Base-by-base conservation (phyloP, 1,140 invertebrate genomes). In the Portunus trituberculatus region DNA sequence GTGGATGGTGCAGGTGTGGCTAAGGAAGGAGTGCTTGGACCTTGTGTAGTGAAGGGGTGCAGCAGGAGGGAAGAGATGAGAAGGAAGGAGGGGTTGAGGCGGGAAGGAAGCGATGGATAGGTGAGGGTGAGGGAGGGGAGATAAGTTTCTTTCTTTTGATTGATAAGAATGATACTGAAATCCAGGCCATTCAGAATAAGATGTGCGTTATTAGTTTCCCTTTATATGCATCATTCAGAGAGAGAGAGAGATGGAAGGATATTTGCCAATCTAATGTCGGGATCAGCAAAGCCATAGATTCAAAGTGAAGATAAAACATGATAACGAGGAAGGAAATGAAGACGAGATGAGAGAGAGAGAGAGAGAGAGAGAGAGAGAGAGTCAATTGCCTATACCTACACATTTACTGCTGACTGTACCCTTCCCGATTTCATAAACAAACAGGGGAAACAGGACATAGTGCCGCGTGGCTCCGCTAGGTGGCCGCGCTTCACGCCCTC, bases 301-400 rank as follows among this genome's bases (percentile, higher is more conserved):
- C 20, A 39, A 32, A 25, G n/a, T n/a, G 20, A 25, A 76, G 67
- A 76, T n/a, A 76, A 76, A n/a, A 76, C 67, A 76, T n/a, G n/a
- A 25, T 88, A 48, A 88, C 8, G 16, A 88, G 6, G 31, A 25
- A 39, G 31, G 20, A 39, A 39, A 87, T 87, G 84, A 29, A 20
- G 86, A 31, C 39, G 39, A 39, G 39, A 39, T 39, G 39, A 90
- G 32, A 90, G 88, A 46, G 39, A 90, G 39, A 46, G 39, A 89
- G 87, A 39, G 32, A 89, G 87, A 89, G 32, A 89, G 88, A 89
- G 88, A 89, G 32, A 89, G 88, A 90, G 88, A 90, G 39, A 90
- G 88, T 12, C 46, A 32, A 45, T 16, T 31, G 32, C 12, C 16
- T 87, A 14, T 87, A 14, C 84, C 84, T 87, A 20, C 29, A 20